Percentiles rank a stretch among this genome's conserved stretches.
Conservation (phyloP, 2,797 vertebrate genomes). For the Paguma larvata region DNA sequence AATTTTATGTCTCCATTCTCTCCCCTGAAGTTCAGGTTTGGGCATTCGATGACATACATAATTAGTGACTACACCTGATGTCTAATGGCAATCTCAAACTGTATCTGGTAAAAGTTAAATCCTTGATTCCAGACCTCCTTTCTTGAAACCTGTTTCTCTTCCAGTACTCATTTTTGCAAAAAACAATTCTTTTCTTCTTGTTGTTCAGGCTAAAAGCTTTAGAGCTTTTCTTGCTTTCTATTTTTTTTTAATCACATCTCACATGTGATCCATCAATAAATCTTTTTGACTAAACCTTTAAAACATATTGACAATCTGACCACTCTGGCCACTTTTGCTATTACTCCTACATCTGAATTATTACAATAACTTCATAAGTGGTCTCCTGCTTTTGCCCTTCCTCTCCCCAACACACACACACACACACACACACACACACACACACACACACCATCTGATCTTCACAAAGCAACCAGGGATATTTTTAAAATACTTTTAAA, state of each 20-base stretch:
- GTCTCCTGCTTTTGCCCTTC: neutral
- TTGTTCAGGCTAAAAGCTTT: neutral
- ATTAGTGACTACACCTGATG: neutral
- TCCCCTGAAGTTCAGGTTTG: neutral
- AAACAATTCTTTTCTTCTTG: neutral
- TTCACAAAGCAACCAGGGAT: neutral
- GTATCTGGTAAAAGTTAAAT: neutral
- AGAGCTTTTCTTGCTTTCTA: neutral
- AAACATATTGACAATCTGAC: neutral
- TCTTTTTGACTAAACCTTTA: neutral
- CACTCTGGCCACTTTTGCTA: neutral
- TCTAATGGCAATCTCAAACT: neutral
- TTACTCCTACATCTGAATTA: neutral
- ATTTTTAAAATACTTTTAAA: neutral
- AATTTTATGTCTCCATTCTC: neutral
- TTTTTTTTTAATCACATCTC: neutral
- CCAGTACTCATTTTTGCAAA: neutral
- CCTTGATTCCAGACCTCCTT: neutral
- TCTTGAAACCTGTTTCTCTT: neutral
- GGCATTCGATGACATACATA: neutral
- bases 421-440: neutral
- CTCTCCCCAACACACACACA: neutral
- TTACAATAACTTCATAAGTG: neutral
- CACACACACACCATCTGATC: neutral
- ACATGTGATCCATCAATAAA: neutral